Evolutionary conservation across 2,888 invertebrate species (phyloP), one percentile per base, ranked within the genome.

Genomic region (Meteorus cinctellus): DNA sequence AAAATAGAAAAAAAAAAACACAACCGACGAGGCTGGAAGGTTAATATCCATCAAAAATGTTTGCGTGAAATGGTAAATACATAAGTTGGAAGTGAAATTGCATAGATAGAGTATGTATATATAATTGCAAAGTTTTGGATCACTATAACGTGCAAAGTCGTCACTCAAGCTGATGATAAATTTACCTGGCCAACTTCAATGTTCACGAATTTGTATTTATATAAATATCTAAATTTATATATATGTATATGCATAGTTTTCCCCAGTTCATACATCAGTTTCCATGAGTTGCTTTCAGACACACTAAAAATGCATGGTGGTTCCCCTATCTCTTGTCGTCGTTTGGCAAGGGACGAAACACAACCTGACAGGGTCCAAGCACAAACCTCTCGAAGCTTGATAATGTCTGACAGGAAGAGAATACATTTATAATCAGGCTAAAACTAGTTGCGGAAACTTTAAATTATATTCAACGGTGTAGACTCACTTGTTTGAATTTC

Each of bases 401-500:
- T 74, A 68, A 84, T 86, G 82, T 83, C 82, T 83, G 83, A 85
- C 84, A 55, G 81, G 79, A 73, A 77, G 80, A 77, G 82, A 85
- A 83, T 83, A 82, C 82, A 85, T 88, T 82, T 79, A 84, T 87
- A 84, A 88, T 88, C 86, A 84, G 87, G 82, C 82, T 63, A 72
- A 55, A 78, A 80, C 81, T 80, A 83, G 84, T 85, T 86, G 85
- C 83, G 83, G 85, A 83, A 88, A 88, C 84, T 88, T 88, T 84
- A 86, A 87, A 88, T 88, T 87, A 86, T 86, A 86, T 84, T 81
- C 81, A 82, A 75, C 76, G 79, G 83, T 83, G 77, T 77, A 77
- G 75, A 77, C 73, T 72, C 62, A 70, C 67, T 31, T 51, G 73
- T 36, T 62, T 66, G 41, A 68, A 59, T 51, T 55, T 24, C 34